Base-by-base conservation (phyloP, 2,797 vertebrate species). In the Sebastiscus tertius region DNA sequence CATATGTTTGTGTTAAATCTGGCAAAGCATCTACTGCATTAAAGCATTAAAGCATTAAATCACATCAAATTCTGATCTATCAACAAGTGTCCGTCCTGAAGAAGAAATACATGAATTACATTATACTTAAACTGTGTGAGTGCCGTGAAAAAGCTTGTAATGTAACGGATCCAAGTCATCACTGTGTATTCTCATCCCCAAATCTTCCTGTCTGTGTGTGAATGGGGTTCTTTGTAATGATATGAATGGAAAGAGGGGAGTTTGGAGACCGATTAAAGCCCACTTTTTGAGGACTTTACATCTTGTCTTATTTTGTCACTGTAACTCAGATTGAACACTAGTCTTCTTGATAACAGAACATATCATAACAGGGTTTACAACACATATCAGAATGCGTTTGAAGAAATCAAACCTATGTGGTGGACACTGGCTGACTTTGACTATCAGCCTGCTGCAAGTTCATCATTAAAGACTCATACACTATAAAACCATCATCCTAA, bases 191-290 rank as follows among this genome's bases (percentile, higher is more conserved):
- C 42, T 18, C 24, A 27, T 58, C 49, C 60, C 13, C n/a, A 36
- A 33, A 18, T 58, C 65, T 31, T 34, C 46, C n/a, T 27, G 27
- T 27, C 4, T 42, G 22, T 16, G 34, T 33, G 27, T 79, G 49
- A 85, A 85, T 68, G 58, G 39, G 58, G 6, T 18, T 60, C 76
- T 72, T 85, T 85, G 79, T 82, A 26, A 20, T 27, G 49, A 64
- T 46, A 72, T 59, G 64, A 75, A 82, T 68, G 58, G 36, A 33
- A 26, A 31, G 60, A 65, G 20, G 24, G 67, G 11, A 49, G 49
- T 42, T 54, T 29, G 59, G 36, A 24, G 39, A 69, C 54, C 39
- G 24, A 31, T 8, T 11, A 75, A 71, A 66, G 58, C 22, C 59
- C 14, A 46, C 26, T 59, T 61, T 18, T 22, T 56, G 20, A 49